phyloP scores from a whole-genome alignment of 2,797 vertebrate genomes.

The Sebastes kiyomatsui region DNA sequence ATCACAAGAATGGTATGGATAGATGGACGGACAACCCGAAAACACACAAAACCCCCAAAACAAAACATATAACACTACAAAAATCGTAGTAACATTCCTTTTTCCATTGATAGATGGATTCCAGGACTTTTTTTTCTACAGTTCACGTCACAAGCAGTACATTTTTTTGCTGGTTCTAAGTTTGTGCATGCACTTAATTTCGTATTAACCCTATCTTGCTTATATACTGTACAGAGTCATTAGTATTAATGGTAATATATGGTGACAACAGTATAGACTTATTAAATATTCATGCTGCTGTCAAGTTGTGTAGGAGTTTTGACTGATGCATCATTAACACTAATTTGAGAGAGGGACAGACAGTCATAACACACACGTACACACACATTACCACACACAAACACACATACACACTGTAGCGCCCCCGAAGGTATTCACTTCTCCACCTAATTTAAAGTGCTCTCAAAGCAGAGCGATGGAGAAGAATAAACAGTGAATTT shows the following conservation, averaged over 20 bases:
- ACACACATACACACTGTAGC: background rate
- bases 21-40: background rate
- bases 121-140: background rate
- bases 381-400: background rate
- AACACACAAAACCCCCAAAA: background rate
- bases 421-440: constrained; percentile 57
- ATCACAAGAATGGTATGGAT: too few relatives aligned
- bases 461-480: constrained; percentile 33
- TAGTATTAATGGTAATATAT: constrained; percentile 33
- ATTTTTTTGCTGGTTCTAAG: background rate
- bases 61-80: background rate
- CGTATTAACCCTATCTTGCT: background rate
- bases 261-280: constrained; percentile 12
- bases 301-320: constrained; percentile 47
- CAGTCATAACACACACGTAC: background rate
- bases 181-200: background rate
- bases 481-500: constrained; percentile 67
- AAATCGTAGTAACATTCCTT: background rate
- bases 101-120: background rate
- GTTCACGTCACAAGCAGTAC: background rate
- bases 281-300: constrained; percentile 47
- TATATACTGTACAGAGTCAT: constrained; percentile 20
- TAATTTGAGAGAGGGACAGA: constrained; percentile 38
- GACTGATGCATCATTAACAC: constrained; percentile 60
- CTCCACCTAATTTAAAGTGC: constrained; percentile 57